These are phyloP conservation scores for Nymphalis io DNA, from an alignment of 1,140 invertebrate genomes.

Conservation along the genomic window DNA sequence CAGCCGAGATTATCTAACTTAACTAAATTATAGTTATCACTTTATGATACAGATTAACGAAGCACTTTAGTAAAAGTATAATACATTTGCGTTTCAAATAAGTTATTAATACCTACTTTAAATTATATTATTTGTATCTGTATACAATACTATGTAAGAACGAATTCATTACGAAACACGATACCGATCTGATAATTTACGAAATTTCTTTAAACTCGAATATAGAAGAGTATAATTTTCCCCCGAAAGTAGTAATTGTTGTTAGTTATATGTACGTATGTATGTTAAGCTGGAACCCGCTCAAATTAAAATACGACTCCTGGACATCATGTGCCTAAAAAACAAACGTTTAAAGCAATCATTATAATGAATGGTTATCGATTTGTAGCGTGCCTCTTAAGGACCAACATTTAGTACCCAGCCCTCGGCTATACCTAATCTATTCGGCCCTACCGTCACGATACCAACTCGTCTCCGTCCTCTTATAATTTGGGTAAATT, in stretches of 20 bases:
- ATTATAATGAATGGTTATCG: slow-evolving; percentile 79
- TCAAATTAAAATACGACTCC: slow-evolving; percentile 49
- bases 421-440: slow-evolving; percentile 55
- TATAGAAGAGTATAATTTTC: slow-evolving; percentile 11
- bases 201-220: slow-evolving; percentile 1
- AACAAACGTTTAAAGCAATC: slow-evolving; percentile 63
- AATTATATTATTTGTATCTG: no score
- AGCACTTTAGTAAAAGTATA: no score
- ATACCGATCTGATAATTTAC: neutral
- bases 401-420: slow-evolving; percentile 66
- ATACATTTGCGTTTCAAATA: no score
- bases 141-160: neutral
- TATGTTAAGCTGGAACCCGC: neutral
- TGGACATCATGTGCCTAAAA: slow-evolving; percentile 67
- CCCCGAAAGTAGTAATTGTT: neutral
- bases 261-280: slow-evolving; percentile 3
- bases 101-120: no score
- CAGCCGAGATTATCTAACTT: no score
- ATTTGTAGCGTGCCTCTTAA: slow-evolving; percentile 74
- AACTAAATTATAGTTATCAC: neutral
- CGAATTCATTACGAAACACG: slow-evolving; percentile 2
- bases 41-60: no score
- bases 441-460: slow-evolving; percentile 60
- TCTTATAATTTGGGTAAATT: slow-evolving; percentile 78
- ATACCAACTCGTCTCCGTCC: slow-evolving; percentile 63